phyloP scores from a whole-genome alignment of 1,140 invertebrate species.

The Brachionus sp. region DNA sequence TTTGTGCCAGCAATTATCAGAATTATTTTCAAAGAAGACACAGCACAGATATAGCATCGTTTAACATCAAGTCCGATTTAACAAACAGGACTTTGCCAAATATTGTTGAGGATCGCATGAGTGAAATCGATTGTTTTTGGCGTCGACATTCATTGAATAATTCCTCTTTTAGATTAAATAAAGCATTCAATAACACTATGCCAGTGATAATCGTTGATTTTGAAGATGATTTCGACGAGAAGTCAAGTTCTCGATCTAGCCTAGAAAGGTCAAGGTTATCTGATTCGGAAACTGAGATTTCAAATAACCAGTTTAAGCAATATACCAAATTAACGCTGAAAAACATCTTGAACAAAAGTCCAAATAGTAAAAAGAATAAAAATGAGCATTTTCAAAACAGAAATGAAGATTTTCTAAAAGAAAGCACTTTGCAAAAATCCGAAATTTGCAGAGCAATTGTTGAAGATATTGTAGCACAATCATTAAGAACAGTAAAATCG shows the following conservation, averaged over 20 bases:
- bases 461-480: background rate
- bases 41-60: background rate
- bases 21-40: background rate
- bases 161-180: background rate
- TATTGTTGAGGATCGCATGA: background rate
- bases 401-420: background rate
- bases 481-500: background rate
- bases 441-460: background rate
- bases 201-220: constrained; percentile 19
- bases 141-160: constrained; percentile 3
- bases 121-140: background rate
- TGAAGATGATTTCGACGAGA: background rate
- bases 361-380: background rate
- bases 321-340: constrained; percentile 37
- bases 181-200: background rate
- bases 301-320: constrained; percentile 2
- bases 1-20: background rate
- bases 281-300: background rate
- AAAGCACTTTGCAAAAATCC: background rate
- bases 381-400: background rate
- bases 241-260: background rate
- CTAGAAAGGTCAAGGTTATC: background rate
- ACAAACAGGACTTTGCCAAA: background rate
- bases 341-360: constrained; percentile 23
- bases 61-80: background rate